Conservation (phyloP, 2,113 vertebrate species). For the Terrapene triunguis region DNA sequence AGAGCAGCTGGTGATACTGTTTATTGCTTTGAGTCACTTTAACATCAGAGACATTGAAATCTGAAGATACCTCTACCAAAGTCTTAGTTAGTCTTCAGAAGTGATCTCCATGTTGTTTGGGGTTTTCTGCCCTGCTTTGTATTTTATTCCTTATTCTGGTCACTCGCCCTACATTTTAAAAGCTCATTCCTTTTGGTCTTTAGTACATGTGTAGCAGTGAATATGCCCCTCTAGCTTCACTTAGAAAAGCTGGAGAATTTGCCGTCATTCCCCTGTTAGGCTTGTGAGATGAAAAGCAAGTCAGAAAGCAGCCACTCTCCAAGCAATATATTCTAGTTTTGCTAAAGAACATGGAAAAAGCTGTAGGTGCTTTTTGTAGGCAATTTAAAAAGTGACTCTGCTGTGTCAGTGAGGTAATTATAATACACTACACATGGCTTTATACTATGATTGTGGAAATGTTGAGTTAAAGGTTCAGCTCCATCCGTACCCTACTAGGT, state of each 20-base stretch:
- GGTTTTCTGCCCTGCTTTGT: background rate
- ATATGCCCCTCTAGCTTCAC: background rate
- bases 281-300: constrained; percentile 52
- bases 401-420: background rate
- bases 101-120: constrained; percentile 26
- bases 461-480: background rate
- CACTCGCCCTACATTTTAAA: constrained; percentile 52
- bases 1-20: background rate
- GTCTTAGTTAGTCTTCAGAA: constrained; percentile 24
- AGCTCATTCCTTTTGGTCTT: constrained; percentile 17
- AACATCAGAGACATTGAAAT: background rate
- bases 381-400: background rate
- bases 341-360: background rate
- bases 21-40: background rate
- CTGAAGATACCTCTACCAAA: background rate
- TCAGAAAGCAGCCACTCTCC: background rate
- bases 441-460: background rate
- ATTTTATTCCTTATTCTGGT: background rate
- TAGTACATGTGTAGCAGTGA: constrained; percentile 23
- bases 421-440: background rate
- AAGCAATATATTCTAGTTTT: background rate
- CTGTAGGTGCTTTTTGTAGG: background rate
- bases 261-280: constrained; percentile 3
- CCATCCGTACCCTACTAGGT: background rate
- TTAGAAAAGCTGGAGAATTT: constrained; percentile 25